Evolutionary conservation across 2,888 invertebrate species (phyloP).

Genomic region (Metellina segmentata): DNA sequence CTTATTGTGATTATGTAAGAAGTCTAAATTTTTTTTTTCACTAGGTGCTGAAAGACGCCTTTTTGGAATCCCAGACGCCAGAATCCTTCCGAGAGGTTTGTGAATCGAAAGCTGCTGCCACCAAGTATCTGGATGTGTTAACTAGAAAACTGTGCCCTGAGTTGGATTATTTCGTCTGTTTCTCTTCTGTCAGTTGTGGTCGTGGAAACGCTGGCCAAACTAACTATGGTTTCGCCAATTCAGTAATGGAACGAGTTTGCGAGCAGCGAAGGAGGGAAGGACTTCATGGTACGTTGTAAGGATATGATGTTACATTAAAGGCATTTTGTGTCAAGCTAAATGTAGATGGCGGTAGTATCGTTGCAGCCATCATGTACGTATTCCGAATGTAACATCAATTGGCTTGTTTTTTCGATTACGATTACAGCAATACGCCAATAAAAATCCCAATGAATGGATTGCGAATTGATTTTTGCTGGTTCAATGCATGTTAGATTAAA

Average conservation of each 20-base stretch:
- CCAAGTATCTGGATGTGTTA: slow-evolving; percentile 89
- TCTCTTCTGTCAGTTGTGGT: slow-evolving; percentile 84
- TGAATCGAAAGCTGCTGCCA: slow-evolving; percentile 91
- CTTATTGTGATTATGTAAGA: no score
- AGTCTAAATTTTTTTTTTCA: no score
- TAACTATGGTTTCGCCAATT: slow-evolving; percentile 96
- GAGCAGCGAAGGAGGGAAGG: slow-evolving; percentile 91
- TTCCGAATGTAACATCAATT: no score
- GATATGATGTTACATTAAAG: no score
- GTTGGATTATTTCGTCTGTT: slow-evolving; percentile 93
- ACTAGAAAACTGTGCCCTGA: slow-evolving; percentile 89
- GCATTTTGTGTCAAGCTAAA: no score
- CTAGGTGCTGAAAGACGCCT: slow-evolving; percentile 89
- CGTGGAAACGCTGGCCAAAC: slow-evolving; percentile 97
- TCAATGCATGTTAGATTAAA: no score
- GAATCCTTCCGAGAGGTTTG: slow-evolving; percentile 90
- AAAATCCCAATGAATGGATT: no score
- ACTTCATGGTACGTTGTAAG: slow-evolving; percentile 85
- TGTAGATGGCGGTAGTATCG: no score
- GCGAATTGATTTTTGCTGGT: no score
- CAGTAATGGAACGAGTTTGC: slow-evolving; percentile 96
- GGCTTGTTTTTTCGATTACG: no score
- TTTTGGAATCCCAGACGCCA: slow-evolving; percentile 91
- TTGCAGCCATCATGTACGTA: no score
- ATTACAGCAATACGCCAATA: no score